Evolutionary conservation across 1,140 invertebrate species (phyloP), one percentile per base, ranked within the genome.

Genomic region (Pogonomyrmex californicus): DNA sequence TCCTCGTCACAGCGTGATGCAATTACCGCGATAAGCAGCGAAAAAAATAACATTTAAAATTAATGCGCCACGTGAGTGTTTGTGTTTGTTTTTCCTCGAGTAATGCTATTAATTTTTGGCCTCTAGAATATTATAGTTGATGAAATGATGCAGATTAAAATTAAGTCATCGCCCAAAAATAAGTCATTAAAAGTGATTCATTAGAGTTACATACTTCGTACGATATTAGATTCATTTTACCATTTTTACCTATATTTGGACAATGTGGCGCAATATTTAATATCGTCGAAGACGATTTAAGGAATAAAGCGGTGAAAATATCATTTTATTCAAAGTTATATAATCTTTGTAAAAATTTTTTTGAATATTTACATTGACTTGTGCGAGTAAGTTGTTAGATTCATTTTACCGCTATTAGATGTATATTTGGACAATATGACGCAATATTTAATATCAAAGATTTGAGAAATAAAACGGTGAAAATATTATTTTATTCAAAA

Each of bases 11-110:
- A 49, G 79, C 75, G 30, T 41, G 33, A 63, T 62, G 89, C 86
- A 87, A 89, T 90, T 90, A 89, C 86, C 63, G 89, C 88, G 88
- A 89, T 87, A 90, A 89, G 79, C 68, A 12, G 82, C 60, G 75
- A 87, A 85, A 23, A 23, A 89, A 90, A 89, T 89, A 81, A 77
- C 65, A 68, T 12, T 10, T 47, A 33, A 89, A 89, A 89, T 90
- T 85, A 90, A 81, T 56, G 56, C 68, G 51, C 38, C 62, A 17
- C 30, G 41, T 38, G 41, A 73, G 23, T 33, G n/a, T 23, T 76
- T 38, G 54, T 10, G 38, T 36, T 75, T 33, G 70, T 7, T 23
- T 23, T 23, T 23, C 23, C 23, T 12, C 38, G 51, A 6, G 17
- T 10, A 10, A 38, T 23, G n/a, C n/a, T 56, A 75, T 56, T 41